Conservation (phyloP, 2,797 vertebrate genomes). For the Melopsittacus undulatus region DNA sequence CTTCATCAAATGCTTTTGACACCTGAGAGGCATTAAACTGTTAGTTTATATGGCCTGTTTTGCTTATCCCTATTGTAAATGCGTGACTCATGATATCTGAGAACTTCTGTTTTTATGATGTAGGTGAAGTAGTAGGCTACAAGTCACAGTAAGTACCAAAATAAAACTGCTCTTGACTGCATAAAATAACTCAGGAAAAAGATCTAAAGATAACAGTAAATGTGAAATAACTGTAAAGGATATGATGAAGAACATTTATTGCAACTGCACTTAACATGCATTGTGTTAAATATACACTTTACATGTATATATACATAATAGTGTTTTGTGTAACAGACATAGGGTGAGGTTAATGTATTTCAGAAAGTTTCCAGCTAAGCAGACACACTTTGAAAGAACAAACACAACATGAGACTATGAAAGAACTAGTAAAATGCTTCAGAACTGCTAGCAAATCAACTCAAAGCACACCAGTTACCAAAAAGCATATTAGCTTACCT, state of each 20-base stretch:
- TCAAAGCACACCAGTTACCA: not conserved
- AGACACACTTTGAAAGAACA: not conserved
- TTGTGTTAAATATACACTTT: not conserved
- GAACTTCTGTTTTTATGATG: not conserved
- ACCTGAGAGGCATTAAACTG: not conserved
- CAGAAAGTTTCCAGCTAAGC: not conserved
- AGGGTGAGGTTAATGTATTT: not conserved
- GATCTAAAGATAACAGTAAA: not conserved
- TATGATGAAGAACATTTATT: not conserved
- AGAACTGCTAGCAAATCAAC: not conserved
- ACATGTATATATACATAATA: fast-evolving
- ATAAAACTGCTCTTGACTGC: not conserved
- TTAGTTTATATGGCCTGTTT: not conserved
- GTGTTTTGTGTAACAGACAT: not conserved
- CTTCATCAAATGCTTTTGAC: too few species aligned
- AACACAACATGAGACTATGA: not conserved
- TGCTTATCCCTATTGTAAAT: not conserved
- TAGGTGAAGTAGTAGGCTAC: not conserved
- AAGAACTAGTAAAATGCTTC: not conserved
- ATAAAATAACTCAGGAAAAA: not conserved
- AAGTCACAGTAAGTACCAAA: not conserved
- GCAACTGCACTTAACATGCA: not conserved
- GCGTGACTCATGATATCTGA: not conserved
- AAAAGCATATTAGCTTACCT: not conserved
- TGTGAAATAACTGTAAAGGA: not conserved